Evolutionary conservation across 2,888 invertebrate genomes (phyloP).

Genomic region (Ochropleura plecta): DNA sequence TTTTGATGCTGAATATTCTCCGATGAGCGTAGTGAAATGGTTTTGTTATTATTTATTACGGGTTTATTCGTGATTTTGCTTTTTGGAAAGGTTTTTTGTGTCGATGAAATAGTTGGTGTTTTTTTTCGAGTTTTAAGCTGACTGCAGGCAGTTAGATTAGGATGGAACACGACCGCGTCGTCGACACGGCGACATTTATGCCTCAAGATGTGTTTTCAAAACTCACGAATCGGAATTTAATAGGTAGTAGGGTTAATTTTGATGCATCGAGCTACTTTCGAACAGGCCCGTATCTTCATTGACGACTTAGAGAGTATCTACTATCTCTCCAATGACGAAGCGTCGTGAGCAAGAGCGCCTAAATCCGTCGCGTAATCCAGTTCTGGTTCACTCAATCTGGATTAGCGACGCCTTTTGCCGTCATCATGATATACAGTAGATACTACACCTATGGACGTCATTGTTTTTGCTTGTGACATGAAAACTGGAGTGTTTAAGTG

Average conservation of each 20-base stretch:
- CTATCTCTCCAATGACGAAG: constrained; percentile 1
- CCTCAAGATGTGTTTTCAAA: too few relatives aligned
- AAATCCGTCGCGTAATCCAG: constrained; percentile 51
- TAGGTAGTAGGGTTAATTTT: too few relatives aligned
- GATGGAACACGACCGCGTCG: too few relatives aligned
- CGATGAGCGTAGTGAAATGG: constrained; percentile 21
- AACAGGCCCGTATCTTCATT: too few relatives aligned
- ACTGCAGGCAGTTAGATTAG: too few relatives aligned
- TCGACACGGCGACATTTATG: too few relatives aligned
- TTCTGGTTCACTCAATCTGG: constrained; percentile 53
- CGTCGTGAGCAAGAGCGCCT: constrained; percentile 27
- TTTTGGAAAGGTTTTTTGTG: constrained; percentile 13
- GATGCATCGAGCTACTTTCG: too few relatives aligned
- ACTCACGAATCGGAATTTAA: too few relatives aligned
- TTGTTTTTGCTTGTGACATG: constrained; percentile 36
- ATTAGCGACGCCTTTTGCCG: constrained; percentile 59
- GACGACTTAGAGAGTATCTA: too few relatives aligned
- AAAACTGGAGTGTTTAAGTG: constrained; percentile 50
- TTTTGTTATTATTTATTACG: constrained; percentile 42
- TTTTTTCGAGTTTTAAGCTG: background rate
- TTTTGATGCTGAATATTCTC: constrained; percentile 49
- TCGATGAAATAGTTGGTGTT: background rate
- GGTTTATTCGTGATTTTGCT: constrained; percentile 43
- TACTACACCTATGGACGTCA: constrained; percentile 4
- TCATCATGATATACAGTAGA: constrained; percentile 14